Conservation (phyloP, 2,888 invertebrate genomes). For the Cabera pusaria region DNA sequence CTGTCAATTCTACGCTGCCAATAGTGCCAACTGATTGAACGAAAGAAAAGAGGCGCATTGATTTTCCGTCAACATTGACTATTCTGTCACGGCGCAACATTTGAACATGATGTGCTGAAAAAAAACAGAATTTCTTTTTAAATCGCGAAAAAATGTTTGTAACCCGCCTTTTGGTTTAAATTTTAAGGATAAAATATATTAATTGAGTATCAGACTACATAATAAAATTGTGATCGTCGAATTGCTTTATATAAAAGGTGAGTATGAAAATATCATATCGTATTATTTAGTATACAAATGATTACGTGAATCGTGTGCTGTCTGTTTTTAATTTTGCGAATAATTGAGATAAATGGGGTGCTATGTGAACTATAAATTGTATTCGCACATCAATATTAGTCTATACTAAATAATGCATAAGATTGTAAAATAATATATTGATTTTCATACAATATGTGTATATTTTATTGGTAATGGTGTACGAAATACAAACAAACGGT, state of each 20-base stretch:
- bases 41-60: constrained; percentile 43
- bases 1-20: too few species aligned
- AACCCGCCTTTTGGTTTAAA: too few species aligned
- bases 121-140: constrained; percentile 38
- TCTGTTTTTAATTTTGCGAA: too few species aligned
- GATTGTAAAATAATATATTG: too few species aligned
- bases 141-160: constrained; percentile 38
- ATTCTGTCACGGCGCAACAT: constrained; percentile 63
- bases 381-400: too few species aligned
- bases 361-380: too few species aligned
- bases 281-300: too few species aligned
- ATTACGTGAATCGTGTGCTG: constrained; percentile 4
- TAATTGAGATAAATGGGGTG: too few species aligned
- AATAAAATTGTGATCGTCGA: constrained; percentile 8
- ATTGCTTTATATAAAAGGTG: constrained; percentile 16
- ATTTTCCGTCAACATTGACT: constrained; percentile 57
- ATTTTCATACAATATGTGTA: constrained; percentile 2
- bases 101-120: constrained; percentile 58
- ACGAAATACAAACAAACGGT: constrained; percentile 11
- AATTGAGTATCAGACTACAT: constrained; percentile 1
- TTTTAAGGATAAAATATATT: too few species aligned
- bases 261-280: constrained; percentile 7
- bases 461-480: constrained; percentile 4
- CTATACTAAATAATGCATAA: too few species aligned
- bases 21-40: constrained; percentile 17